These are phyloP conservation scores for Syritta pipiens DNA, from an alignment of 2,888 invertebrate species.

Conservation along the genomic window DNA sequence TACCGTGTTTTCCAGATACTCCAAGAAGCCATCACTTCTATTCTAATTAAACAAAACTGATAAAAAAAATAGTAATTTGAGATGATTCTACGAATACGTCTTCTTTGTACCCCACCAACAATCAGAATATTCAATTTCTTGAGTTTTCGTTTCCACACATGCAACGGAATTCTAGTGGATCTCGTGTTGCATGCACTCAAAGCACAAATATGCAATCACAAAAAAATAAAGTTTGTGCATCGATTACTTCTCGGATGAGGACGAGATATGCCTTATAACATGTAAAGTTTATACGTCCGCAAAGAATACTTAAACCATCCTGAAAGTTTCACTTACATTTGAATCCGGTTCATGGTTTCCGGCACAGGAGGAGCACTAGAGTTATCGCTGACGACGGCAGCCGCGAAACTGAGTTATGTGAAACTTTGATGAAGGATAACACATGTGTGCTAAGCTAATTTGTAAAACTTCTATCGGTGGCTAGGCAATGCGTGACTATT, in stretches of 20 bases:
- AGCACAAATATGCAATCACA: slow-evolving; percentile 52
- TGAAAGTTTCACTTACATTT: slow-evolving; percentile 62
- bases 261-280: slow-evolving; percentile 3
- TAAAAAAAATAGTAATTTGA: too few species aligned
- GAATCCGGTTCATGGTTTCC: slow-evolving; percentile 46
- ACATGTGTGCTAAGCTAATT: slow-evolving; percentile 38
- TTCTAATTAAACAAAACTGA: slow-evolving; percentile 1
- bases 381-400: slow-evolving; percentile 31
- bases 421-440: slow-evolving; percentile 40
- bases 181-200: slow-evolving; percentile 60
- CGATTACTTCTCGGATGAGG: slow-evolving; percentile 42
- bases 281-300: slow-evolving; percentile 15
- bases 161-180: slow-evolving; percentile 38
- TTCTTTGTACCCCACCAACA: neutral
- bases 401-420: slow-evolving; percentile 34
- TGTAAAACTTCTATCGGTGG: slow-evolving; percentile 13
- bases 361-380: neutral
- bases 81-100: slow-evolving; percentile 32
- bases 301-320: too few species aligned
- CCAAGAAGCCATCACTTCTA: slow-evolving; percentile 73
- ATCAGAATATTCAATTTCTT: slow-evolving; percentile 40
- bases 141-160: too few species aligned
- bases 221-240: slow-evolving; percentile 50
- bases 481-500: slow-evolving; percentile 53
- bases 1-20: slow-evolving; percentile 76